Percentiles rank a stretch among this genome's conserved stretches.
These are phyloP conservation scores for Hydra vulgaris DNA, from an alignment of 30 jellyfish, hydroid and myxozoan species.

Conservation along the genomic window DNA sequence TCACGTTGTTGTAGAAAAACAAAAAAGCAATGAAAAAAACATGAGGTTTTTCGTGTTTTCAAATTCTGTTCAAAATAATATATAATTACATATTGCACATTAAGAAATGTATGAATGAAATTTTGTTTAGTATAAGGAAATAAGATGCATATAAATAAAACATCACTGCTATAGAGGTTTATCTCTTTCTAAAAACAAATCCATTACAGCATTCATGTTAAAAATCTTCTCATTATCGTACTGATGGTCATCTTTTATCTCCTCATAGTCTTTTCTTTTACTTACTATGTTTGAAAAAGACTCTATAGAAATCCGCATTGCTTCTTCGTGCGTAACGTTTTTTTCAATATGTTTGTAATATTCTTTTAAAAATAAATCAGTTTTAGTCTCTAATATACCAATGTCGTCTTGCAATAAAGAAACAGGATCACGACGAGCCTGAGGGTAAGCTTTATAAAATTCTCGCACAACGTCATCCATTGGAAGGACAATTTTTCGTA, in stretches of 20 bases:
- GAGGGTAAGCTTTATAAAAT: constrained; percentile 9
- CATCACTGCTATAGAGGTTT: neutral
- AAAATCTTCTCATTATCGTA: neutral
- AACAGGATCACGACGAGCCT: constrained; percentile 27
- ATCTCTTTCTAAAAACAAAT: neutral
- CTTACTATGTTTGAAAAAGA: neutral
- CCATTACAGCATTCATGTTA: neutral
- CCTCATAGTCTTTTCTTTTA: neutral
- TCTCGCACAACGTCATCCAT: constrained; percentile 22
- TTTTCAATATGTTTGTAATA: constrained; percentile 11
- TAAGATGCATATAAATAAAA: neutral
- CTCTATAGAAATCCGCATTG: constrained; percentile 10
- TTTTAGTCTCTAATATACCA: neutral
- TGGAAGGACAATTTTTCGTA: constrained; percentile 14
- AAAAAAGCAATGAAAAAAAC: no score
- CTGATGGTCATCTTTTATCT: neutral
- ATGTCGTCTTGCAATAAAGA: constrained; percentile 16
- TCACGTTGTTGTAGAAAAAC: no score
- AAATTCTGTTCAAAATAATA: no score
- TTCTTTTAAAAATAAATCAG: constrained; percentile 19
- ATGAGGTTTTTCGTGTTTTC: no score
- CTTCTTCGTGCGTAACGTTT: constrained; percentile 21
- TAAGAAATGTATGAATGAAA: no score
- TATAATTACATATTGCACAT: no score
- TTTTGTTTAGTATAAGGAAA: no score